Evolutionary conservation across 2,113 vertebrate genomes (phyloP).

Genomic region (Calyptomena viridis): DNA sequence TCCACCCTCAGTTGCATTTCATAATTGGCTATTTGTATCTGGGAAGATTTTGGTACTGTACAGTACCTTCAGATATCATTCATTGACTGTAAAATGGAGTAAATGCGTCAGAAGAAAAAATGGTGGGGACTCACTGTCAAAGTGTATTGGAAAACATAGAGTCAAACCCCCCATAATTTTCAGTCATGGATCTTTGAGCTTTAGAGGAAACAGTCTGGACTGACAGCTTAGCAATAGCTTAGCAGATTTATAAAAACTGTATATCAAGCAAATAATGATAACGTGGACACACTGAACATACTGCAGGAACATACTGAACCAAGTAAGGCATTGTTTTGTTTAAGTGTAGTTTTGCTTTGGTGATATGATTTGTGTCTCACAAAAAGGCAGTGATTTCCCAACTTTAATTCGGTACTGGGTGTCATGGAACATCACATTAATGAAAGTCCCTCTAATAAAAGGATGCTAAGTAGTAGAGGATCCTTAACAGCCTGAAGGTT

Average conservation of each 20-base stretch:
- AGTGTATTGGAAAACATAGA: background rate
- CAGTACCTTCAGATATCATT: background rate
- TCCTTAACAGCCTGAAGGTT: background rate
- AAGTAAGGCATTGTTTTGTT: background rate
- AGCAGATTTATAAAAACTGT: background rate
- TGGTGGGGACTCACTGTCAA: background rate
- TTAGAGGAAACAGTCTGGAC: background rate
- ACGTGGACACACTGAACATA: too few relatives aligned
- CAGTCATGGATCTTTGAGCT: background rate
- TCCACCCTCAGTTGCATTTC: background rate
- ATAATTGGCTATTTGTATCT: background rate
- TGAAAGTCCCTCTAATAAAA: background rate
- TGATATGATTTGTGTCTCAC: background rate
- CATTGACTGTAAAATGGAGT: background rate
- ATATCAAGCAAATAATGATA: background rate
- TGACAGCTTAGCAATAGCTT: background rate
- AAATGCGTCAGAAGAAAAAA: background rate
- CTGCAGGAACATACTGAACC: background rate
- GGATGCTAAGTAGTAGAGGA: background rate
- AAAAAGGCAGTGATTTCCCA: background rate
- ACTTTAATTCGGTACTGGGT: background rate
- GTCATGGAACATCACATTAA: background rate
- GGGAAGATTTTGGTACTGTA: background rate
- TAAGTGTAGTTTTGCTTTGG: background rate
- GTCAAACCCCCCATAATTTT: background rate